phyloP scores from a whole-genome alignment of 2,113 vertebrate species.

The Oceanodroma tethys region DNA sequence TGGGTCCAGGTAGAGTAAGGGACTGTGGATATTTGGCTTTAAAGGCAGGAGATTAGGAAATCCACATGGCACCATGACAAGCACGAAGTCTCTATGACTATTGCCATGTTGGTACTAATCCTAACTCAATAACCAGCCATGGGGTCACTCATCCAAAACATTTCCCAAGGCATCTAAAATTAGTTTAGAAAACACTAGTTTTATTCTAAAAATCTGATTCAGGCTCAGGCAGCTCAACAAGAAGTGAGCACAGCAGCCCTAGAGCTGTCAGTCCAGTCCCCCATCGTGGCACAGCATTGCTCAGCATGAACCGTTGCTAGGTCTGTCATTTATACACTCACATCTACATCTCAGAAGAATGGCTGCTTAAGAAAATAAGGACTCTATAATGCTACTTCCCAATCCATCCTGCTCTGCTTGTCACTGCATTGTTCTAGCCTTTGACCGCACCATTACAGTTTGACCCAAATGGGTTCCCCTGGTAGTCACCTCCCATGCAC shows the following conservation, averaged over 20 bases:
- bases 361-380: background rate
- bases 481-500: background rate
- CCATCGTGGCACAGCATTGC: background rate
- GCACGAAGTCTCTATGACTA: fast-evolving
- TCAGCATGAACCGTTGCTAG: background rate
- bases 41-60: background rate
- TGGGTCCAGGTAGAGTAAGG: too few species aligned
- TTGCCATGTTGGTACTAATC: background rate
- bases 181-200: background rate
- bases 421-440: background rate
- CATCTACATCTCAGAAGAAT: background rate
- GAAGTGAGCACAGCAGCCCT: background rate
- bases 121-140: background rate
- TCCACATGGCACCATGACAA: background rate
- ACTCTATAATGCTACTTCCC: background rate
- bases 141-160: background rate
- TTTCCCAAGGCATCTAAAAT: background rate
- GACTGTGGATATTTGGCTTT: background rate
- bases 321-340: background rate
- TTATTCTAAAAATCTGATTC: background rate
- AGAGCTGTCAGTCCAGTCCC: background rate
- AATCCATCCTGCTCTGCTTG: background rate
- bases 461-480: background rate
- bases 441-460: background rate
- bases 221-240: background rate